Base-by-base conservation (phyloP, 2,888 invertebrate species). In the Ectobius pallidus region DNA sequence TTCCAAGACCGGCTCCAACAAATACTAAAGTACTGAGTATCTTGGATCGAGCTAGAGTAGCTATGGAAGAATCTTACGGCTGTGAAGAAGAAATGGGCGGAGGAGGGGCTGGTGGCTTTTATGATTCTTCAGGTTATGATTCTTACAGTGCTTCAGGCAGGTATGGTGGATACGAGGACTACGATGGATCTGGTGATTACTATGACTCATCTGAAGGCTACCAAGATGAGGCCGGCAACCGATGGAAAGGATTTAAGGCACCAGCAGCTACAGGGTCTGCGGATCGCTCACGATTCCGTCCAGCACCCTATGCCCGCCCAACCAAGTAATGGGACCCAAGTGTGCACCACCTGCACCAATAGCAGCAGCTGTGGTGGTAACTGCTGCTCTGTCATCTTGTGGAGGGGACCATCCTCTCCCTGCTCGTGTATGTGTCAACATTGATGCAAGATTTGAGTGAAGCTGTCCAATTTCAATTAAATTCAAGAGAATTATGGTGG, bases 11-110 rank as follows among this genome's bases (percentile, higher is more conserved):
- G 25, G 74, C 77, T 27, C 77, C 90, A 65, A 89, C 89, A 74
- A 92, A 93, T 84, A 89, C 91, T 73, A 94, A 94, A 85, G 93
- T 94, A 74, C 88, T 94, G 85, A 93, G 93, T 75, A 94, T 94
- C 79, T 84, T 94, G 78, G 94, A 94, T 83, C 87, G 93, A 71
- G 93, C 94, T 0, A 87, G 94, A 70, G 88, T 89, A 30, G 93
- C 93, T 32, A 93, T 94, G 92, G 93, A 93, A 81, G 89, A 92
- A 76, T 91, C 69, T 44, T 74, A 71, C 49, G 71, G 58, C 30
- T 71, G 69, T 42, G 74, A 71, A 42, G 74, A 71, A 42, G 74
- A 74, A n/a, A 32, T 68, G 61, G 71, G 68, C 22, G 73, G 72
- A 3, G 70, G 70, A n/a, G n/a, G 22, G 3, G 32, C 16, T 18